phyloP scores from a whole-genome alignment of 1,140 invertebrate genomes.

The Bombus waltoni region DNA sequence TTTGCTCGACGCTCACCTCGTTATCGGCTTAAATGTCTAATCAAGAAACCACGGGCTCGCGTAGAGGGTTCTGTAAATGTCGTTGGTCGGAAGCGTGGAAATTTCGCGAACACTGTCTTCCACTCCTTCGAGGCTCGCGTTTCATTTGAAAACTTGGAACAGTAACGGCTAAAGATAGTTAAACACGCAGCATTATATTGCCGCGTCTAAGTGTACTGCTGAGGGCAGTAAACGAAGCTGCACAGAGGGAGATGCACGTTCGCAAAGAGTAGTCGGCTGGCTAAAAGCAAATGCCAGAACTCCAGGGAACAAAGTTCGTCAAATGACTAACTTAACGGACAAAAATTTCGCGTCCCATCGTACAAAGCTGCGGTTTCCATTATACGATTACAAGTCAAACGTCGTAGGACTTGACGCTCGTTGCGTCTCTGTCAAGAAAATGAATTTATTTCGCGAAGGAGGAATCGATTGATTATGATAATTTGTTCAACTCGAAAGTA shows the following conservation, averaged over 20 bases:
- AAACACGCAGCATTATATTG: constrained; percentile 24
- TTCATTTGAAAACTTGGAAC: constrained; percentile 42
- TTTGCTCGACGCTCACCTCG: too few relatives aligned
- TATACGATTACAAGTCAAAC: not conserved
- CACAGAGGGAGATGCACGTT: constrained; percentile 31
- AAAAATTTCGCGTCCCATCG: constrained; percentile 3
- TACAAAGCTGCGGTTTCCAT: not conserved
- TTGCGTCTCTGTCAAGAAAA: not conserved
- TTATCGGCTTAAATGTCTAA: not conserved
- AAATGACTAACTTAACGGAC: constrained; percentile 20
- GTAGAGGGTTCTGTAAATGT: too few relatives aligned
- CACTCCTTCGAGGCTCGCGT: not conserved
- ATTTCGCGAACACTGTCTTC: not conserved
- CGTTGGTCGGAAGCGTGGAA: not conserved
- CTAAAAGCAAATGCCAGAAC: constrained; percentile 42
- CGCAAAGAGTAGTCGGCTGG: constrained; percentile 21
- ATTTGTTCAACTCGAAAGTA: too few relatives aligned
- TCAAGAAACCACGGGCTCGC: not conserved
- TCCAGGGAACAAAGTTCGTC: constrained; percentile 22
- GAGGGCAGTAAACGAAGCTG: constrained; percentile 21
- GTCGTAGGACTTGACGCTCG: too few relatives aligned
- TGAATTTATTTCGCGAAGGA: not conserved
- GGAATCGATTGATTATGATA: too few relatives aligned
- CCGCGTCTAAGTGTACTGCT: not conserved
- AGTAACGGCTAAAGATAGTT: constrained; percentile 25